phyloP scores from a whole-genome alignment of 2,797 vertebrate genomes.

The Gymnoscopelus braueri region DNA sequence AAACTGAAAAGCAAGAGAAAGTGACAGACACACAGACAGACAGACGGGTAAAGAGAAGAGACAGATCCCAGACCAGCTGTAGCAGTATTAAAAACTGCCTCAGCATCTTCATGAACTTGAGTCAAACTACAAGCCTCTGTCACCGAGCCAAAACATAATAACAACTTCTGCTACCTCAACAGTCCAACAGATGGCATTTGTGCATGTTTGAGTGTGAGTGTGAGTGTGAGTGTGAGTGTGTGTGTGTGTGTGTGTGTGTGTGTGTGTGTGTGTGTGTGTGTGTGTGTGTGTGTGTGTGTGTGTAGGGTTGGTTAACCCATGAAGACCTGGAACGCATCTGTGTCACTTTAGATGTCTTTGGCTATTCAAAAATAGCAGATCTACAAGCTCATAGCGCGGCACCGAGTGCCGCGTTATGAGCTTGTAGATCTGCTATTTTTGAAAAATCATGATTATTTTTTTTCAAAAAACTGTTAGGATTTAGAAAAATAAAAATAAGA shows the following conservation, averaged over 20 bases:
- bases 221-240: constrained; percentile 22
- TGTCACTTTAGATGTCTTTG: no score
- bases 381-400: no score
- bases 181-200: constrained; percentile 37
- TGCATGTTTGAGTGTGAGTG: constrained; percentile 24
- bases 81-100: constrained; percentile 13
- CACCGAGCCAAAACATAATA: constrained; percentile 42
- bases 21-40: constrained; percentile 3
- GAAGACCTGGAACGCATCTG: no score
- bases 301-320: no score
- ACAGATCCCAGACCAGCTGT: constrained; percentile 5
- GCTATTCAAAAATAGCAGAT: no score
- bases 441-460: no score
- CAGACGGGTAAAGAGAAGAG: constrained; percentile 20
- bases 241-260: constrained; percentile 25
- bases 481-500: no score
- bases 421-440: no score
- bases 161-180: constrained; percentile 48
- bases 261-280: constrained; percentile 26
- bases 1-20: not conserved
- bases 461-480: no score
- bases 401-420: no score
- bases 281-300: constrained; percentile 12
- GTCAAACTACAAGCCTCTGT: constrained; percentile 28
- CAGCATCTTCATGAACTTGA: constrained; percentile 54